phyloP scores from a whole-genome alignment of 2,888 invertebrate genomes.

The Cheilosia pagana region DNA sequence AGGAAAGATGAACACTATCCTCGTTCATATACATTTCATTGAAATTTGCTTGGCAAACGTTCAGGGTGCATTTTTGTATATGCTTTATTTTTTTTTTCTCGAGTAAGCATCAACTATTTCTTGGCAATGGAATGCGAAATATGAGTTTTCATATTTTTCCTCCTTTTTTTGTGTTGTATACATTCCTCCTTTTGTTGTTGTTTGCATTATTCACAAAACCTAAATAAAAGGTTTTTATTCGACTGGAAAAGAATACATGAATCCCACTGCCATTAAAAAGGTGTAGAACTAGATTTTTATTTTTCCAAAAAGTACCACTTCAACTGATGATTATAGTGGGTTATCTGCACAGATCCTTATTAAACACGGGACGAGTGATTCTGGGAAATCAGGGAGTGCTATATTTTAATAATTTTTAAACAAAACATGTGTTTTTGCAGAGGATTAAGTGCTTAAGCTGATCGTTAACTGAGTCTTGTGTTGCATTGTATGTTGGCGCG shows the following conservation, averaged over 20 bases:
- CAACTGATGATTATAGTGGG: background rate
- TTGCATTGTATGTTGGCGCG: background rate
- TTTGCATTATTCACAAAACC: background rate
- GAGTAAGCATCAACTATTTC: conserved; percentile 27
- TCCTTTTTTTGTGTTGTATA: conserved; percentile 23
- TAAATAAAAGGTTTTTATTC: background rate
- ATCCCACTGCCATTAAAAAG: background rate
- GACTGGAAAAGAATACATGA: background rate
- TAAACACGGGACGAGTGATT: background rate
- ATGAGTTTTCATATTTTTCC: conserved; percentile 3
- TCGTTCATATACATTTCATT: conserved; percentile 39
- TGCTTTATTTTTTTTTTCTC: background rate
- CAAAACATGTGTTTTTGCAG: background rate
- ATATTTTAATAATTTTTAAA: background rate
- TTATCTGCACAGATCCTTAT: background rate
- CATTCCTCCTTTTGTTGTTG: conserved; percentile 14
- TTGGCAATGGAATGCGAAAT: conserved; percentile 42
- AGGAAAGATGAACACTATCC: conserved; percentile 36
- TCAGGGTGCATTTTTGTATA: conserved; percentile 41
- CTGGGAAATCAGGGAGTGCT: background rate
- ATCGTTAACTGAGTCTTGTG: background rate
- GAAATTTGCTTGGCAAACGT: conserved; percentile 54
- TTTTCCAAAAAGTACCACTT: background rate
- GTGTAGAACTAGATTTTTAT: background rate
- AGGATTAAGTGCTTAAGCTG: background rate